Evolutionary conservation across 2,113 vertebrate species (phyloP).

Genomic region (Phainopepla nitens): DNA sequence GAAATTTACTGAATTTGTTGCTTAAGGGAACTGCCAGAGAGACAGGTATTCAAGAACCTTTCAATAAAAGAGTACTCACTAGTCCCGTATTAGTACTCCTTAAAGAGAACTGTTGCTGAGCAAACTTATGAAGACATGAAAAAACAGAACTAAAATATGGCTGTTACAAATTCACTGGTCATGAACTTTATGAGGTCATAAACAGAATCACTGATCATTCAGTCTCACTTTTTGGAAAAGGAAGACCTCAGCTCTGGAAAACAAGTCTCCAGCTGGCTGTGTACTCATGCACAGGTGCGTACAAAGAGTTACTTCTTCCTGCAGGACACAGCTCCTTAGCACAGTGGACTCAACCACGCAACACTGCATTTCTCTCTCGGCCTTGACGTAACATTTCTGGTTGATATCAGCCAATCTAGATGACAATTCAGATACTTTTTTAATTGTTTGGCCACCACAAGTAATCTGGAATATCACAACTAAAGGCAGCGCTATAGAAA

Average conservation of each 20-base stretch:
- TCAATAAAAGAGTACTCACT: neutral
- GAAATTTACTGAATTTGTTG: neutral
- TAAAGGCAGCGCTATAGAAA: neutral
- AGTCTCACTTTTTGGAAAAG: neutral
- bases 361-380: neutral
- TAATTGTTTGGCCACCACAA: neutral
- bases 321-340: neutral
- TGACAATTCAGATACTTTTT: neutral
- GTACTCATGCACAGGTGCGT: fast-evolving
- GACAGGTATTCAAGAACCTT: fast-evolving
- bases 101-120: neutral
- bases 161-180: neutral
- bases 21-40: neutral
- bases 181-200: neutral
- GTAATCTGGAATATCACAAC: neutral
- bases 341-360: neutral
- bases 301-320: neutral
- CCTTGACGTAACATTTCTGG: neutral
- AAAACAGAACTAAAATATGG: neutral
- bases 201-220: neutral
- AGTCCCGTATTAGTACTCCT: too few species aligned
- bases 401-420: neutral
- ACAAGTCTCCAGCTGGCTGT: neutral
- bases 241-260: neutral
- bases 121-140: neutral